phyloP scores from a whole-genome alignment of 2,888 invertebrate species.

The Psylliodes chrysocephalus region DNA sequence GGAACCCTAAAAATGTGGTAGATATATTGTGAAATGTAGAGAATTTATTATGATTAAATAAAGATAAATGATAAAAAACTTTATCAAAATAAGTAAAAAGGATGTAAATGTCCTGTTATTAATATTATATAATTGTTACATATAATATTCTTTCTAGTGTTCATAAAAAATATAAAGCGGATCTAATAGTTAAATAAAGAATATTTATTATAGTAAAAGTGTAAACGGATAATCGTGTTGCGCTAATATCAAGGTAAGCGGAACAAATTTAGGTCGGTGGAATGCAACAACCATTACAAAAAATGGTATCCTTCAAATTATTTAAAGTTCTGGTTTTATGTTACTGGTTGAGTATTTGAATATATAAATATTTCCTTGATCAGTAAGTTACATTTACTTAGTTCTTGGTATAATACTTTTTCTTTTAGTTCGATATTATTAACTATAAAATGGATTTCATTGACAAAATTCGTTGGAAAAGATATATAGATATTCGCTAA shows the following conservation, averaged over 20 bases:
- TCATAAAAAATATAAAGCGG: background rate
- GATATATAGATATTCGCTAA: no score
- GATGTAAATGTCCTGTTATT: no score
- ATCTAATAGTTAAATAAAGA: background rate
- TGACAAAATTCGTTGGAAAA: no score
- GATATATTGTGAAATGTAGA: no score
- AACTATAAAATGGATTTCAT: no score
- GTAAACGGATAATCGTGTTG: background rate
- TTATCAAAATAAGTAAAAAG: no score
- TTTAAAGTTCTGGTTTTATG: conserved; percentile 6
- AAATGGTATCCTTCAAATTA: conserved; percentile 13
- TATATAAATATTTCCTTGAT: background rate
- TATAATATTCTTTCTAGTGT: no score
- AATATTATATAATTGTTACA: no score
- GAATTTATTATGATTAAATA: no score
- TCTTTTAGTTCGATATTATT: no score
- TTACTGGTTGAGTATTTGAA: background rate
- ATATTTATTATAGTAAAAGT: background rate
- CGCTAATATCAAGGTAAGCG: conserved; percentile 4
- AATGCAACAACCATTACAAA: background rate
- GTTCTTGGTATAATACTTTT: background rate
- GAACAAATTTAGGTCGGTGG: conserved; percentile 1
- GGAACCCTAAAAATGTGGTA: no score
- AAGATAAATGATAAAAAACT: no score
- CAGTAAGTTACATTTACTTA: background rate